phyloP scores from a whole-genome alignment of 2,113 vertebrate genomes.

The Myxocyprinus asiaticus region DNA sequence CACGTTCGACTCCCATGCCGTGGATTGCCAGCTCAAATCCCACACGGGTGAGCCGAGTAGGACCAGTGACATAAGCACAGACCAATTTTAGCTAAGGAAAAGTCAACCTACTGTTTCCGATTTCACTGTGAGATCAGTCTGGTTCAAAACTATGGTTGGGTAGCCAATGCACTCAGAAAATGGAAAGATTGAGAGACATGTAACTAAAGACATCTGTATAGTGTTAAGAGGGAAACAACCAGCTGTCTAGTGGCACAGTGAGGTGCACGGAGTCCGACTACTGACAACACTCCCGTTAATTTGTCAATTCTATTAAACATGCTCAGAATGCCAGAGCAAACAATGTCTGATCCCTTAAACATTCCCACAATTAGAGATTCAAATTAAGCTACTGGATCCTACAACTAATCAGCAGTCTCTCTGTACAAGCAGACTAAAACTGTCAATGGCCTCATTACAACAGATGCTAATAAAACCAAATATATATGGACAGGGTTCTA shows the following conservation, averaged over 20 bases:
- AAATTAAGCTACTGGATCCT: constrained; percentile 42
- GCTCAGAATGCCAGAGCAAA: constrained; percentile 41
- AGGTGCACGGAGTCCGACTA: neutral
- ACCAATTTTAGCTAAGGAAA: constrained; percentile 1
- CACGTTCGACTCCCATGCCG: too few species aligned
- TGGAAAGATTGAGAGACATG: neutral
- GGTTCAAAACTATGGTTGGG: too few species aligned
- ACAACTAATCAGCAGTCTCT: neutral
- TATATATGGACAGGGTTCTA: neutral
- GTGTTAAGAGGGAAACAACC: neutral
- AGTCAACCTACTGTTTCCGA: too few species aligned
- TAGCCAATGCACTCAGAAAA: neutral
- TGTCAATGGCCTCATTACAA: neutral
- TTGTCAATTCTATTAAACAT: constrained; percentile 23
- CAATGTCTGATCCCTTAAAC: constrained; percentile 3
- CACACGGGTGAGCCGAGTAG: neutral
- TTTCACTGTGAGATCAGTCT: too few species aligned
- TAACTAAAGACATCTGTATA: constrained; percentile 19
- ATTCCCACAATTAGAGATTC: constrained; percentile 2
- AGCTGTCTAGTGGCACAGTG: neutral
- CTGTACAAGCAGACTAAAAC: neutral
- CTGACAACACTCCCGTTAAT: constrained; percentile 40
- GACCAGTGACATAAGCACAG: too few species aligned
- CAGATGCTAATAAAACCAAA: constrained; percentile 1
- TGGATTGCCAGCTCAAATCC: too few species aligned